phyloP scores from a whole-genome alignment of 1,140 invertebrate genomes.

The Aleiodes sp. region DNA sequence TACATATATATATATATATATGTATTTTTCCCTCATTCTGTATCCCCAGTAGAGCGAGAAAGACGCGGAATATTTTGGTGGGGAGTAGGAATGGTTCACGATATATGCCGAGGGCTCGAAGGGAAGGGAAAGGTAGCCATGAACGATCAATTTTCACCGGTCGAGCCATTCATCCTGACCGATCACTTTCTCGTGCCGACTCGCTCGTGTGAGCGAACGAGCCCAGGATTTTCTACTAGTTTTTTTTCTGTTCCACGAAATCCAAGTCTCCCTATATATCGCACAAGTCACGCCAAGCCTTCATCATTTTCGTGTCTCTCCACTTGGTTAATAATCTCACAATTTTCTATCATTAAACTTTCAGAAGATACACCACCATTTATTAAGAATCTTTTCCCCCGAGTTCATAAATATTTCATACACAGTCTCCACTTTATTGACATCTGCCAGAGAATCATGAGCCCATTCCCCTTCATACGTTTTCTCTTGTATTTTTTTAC shows the following conservation, averaged over 20 bases:
- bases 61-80: background rate
- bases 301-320: background rate
- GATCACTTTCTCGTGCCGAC: constrained; percentile 26
- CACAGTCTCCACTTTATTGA: background rate
- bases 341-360: background rate
- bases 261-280: constrained; percentile 1
- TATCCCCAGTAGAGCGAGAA: background rate
- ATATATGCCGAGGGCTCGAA: background rate
- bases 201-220: constrained; percentile 34
- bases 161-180: constrained; percentile 36
- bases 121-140: background rate
- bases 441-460: background rate
- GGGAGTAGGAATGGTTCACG: background rate
- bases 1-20: constrained; percentile 6
- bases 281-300: background rate
- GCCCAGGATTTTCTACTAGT: background rate
- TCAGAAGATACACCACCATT: background rate
- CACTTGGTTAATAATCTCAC: background rate
- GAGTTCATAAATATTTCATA: background rate
- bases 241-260: background rate
- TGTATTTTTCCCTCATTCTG: background rate
- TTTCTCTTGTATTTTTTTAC: background rate
- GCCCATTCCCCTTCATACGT: background rate
- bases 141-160: constrained; percentile 39
- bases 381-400: background rate